Conservation (phyloP, 2,888 invertebrate genomes). For the Aleiodes testaceus region DNA sequence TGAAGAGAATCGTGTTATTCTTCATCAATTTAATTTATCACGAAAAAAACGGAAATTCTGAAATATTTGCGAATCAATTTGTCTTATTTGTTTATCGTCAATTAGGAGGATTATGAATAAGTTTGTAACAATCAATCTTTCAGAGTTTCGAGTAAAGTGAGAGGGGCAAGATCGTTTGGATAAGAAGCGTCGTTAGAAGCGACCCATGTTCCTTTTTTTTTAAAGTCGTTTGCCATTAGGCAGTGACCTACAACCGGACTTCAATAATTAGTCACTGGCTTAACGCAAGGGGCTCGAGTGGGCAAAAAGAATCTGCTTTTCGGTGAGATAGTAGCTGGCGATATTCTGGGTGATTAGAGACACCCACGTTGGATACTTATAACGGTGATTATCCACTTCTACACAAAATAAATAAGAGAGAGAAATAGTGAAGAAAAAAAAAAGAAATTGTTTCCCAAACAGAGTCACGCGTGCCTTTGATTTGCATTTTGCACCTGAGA, state of each 20-base stretch:
- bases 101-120: too few species aligned
- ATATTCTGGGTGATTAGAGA: conserved; percentile 53
- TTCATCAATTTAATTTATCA: too few species aligned
- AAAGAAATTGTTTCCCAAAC: conserved; percentile 12
- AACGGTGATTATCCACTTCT: conserved; percentile 23
- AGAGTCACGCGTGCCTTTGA: conserved; percentile 23
- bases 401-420: not conserved
- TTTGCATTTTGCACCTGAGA: conserved; percentile 29
- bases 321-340: conserved; percentile 56
- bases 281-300: conserved; percentile 58
- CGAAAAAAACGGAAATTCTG: too few species aligned
- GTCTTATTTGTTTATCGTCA: too few species aligned
- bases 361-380: conserved; percentile 51
- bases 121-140: too few species aligned
- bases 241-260: conserved; percentile 67
- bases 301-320: conserved; percentile 56
- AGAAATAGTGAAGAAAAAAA: not conserved
- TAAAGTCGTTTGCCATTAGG: conserved; percentile 64
- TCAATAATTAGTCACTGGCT: conserved; percentile 68
- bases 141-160: conserved; percentile 45
- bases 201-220: conserved; percentile 30
- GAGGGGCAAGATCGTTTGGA: conserved; percentile 57
- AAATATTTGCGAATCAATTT: too few species aligned
- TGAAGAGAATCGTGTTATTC: too few species aligned
- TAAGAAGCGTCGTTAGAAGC: too few species aligned